Percentiles rank a stretch among this genome's conserved stretches.
phyloP scores from a whole-genome alignment of 2,113 vertebrate genomes.

The Podiceps cristatus region DNA sequence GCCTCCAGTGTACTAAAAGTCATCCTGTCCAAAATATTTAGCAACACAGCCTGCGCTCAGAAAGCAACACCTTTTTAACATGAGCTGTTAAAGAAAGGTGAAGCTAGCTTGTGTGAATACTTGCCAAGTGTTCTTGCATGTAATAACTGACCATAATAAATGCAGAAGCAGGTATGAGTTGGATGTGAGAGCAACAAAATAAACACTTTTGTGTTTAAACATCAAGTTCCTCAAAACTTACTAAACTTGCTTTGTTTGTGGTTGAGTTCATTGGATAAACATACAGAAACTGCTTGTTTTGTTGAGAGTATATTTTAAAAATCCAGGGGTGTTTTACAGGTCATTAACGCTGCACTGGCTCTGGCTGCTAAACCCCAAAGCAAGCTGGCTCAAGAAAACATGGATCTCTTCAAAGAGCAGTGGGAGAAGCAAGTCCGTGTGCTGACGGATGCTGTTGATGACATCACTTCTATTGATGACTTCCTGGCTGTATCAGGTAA shows the following conservation, averaged over 20 bases:
- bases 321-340: constrained; percentile 81
- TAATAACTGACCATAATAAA: background rate
- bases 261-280: background rate
- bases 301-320: background rate
- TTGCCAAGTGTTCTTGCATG: background rate
- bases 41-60: background rate
- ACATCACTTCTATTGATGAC: constrained; percentile 99
- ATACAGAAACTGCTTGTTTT: background rate
- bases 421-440: constrained; percentile 98
- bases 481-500: constrained; percentile 98
- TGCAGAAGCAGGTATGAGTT: background rate
- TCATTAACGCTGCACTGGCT: constrained; percentile 97
- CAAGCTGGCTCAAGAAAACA: constrained; percentile 98
- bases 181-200: background rate
- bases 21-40: constrained; percentile 30
- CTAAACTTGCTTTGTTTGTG: background rate
- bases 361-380: constrained; percentile 98
- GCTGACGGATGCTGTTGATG: constrained; percentile 96
- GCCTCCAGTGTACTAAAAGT: background rate
- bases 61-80: constrained; percentile 26
- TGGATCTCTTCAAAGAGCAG: constrained; percentile 98
- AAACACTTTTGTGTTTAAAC: background rate
- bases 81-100: background rate
- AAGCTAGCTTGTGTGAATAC: background rate
- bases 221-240: background rate